A percentile compares a stretch with the other conserved stretches of the same genome.
Evolutionary conservation across 2,888 invertebrate species (phyloP).

Genomic region (Meteorus cinctellus): DNA sequence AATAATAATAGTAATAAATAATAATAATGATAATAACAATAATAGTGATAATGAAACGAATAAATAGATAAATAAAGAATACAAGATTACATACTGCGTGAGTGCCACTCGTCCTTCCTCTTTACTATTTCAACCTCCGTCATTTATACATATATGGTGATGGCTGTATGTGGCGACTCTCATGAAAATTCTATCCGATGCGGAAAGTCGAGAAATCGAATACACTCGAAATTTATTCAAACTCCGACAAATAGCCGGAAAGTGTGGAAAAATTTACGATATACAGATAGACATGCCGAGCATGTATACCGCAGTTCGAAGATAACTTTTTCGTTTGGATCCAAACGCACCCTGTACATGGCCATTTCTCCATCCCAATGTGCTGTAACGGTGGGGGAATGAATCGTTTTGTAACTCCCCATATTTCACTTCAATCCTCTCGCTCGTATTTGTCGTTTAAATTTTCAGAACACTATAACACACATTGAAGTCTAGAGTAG

Average conservation of each 20-base stretch:
- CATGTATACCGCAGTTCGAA: slow-evolving; percentile 42
- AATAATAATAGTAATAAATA: not conserved
- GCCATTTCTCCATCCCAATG: slow-evolving; percentile 52
- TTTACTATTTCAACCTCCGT: slow-evolving; percentile 31
- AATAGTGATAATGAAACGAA: not conserved
- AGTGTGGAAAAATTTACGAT: slow-evolving; percentile 58
- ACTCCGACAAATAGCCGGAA: slow-evolving; percentile 58
- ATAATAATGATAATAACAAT: not conserved
- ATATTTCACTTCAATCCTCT: slow-evolving; percentile 46
- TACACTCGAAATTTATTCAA: slow-evolving; percentile 58
- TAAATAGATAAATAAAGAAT: slow-evolving; percentile 29
- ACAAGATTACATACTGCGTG: slow-evolving; percentile 23
- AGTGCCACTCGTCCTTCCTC: not conserved
- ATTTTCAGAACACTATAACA: not conserved
- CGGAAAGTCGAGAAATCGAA: slow-evolving; percentile 56
- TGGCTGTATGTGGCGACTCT: slow-evolving; percentile 35
- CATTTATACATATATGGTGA: not conserved
- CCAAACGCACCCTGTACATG: slow-evolving; percentile 40
- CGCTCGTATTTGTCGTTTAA: slow-evolving; percentile 16
- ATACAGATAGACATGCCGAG: slow-evolving; percentile 47
- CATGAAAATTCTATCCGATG: slow-evolving; percentile 58
- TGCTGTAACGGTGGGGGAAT: slow-evolving; percentile 39
- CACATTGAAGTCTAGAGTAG: not conserved
- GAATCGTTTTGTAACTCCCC: slow-evolving; percentile 39
- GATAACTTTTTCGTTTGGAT: slow-evolving; percentile 54